Conservation (phyloP, 30 jellyfish, hydroid and myxozoan genomes). For the Catostylus mosaicus region DNA sequence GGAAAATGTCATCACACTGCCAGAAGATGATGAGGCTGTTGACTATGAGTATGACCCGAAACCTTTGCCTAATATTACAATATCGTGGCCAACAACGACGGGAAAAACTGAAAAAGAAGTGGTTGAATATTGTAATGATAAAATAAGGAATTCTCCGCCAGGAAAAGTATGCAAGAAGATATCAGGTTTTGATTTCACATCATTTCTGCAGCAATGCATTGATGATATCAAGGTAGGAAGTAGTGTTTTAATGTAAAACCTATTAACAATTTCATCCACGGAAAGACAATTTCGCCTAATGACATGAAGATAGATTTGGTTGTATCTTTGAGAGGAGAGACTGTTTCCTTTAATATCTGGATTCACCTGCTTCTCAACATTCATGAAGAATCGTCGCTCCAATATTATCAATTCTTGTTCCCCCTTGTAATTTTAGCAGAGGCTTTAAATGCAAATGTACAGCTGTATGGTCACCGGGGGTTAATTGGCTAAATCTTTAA, state of each 20-base stretch:
- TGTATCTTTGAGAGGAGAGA: not conserved
- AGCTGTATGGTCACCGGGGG: too few relatives aligned
- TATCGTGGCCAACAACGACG: slow-evolving; percentile 59
- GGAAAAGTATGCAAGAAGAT: slow-evolving; percentile 46
- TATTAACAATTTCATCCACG: not conserved
- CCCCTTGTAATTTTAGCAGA: not conserved
- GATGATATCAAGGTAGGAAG: slow-evolving; percentile 57
- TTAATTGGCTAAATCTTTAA: too few relatives aligned
- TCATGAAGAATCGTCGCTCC: not conserved
- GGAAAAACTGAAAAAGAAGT: slow-evolving; percentile 55
- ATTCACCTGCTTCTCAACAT: not conserved
- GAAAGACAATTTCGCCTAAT: not conserved
- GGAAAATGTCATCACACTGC: slow-evolving; percentile 7
- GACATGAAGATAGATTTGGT: not conserved
- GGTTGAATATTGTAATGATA: slow-evolving; percentile 3
- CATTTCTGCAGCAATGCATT: slow-evolving; percentile 55
- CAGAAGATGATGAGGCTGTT: slow-evolving; percentile 39
- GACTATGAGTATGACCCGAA: slow-evolving; percentile 46
- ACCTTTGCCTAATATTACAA: slow-evolving; percentile 19
- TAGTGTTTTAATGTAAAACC: not conserved
- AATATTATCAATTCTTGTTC: not conserved
- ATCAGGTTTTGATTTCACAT: slow-evolving; percentile 33
- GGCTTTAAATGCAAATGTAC: too few relatives aligned
- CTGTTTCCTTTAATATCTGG: not conserved
- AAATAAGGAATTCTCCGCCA: slow-evolving; percentile 35